Evolutionary conservation across 2,797 vertebrate species (phyloP).

Genomic region (Allobates femoralis): DNA sequence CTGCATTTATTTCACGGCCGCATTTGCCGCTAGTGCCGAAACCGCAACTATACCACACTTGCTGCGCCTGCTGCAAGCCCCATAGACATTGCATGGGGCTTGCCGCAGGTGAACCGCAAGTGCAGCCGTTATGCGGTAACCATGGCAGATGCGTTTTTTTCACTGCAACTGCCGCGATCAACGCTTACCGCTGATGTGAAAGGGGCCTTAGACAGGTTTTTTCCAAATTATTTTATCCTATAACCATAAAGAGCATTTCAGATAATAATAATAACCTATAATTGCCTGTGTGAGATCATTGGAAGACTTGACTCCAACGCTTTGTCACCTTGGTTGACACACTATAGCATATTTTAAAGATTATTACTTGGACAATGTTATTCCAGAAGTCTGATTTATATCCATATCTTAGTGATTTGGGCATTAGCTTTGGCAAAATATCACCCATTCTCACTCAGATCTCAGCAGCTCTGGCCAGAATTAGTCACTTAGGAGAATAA

Average conservation of each 20-base stretch:
- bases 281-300: background rate
- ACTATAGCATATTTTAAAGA: background rate
- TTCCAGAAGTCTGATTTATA: slow-evolving; percentile 10
- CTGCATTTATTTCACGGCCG: too few species aligned
- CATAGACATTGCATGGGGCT: too few species aligned
- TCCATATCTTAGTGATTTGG: slow-evolving; percentile 26
- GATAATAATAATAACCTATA: background rate
- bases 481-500: slow-evolving; percentile 9
- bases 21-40: too few species aligned
- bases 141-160: too few species aligned
- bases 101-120: too few species aligned
- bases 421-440: slow-evolving; percentile 34
- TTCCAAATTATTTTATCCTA: background rate
- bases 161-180: too few species aligned
- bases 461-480: slow-evolving; percentile 30
- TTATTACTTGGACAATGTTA: slow-evolving; percentile 22
- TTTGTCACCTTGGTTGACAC: background rate
- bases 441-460: slow-evolving; percentile 19
- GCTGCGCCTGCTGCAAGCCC: too few species aligned
- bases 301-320: background rate
- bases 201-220: background rate
- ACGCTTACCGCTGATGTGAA: too few species aligned
- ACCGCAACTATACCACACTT: too few species aligned
- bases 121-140: too few species aligned
- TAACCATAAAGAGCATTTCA: background rate